Evolutionary conservation across 2,113 vertebrate genomes (phyloP).

Genomic region (Tympanuchus pallidicinctus): DNA sequence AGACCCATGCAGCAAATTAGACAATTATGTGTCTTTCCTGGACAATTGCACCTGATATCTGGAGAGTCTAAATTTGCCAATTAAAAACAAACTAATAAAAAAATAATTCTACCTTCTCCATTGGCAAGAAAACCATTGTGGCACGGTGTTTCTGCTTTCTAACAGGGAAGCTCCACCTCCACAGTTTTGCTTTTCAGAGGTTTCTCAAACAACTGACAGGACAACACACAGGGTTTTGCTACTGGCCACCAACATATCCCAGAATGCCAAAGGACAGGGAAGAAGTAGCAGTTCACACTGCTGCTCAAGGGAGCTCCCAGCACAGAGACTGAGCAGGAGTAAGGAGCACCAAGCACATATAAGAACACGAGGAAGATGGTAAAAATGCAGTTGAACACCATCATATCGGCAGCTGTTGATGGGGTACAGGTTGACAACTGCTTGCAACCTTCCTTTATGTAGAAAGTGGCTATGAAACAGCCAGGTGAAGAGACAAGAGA

Average conservation of each 20-base stretch:
- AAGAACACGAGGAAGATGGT: not conserved
- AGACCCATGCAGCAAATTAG: conserved; percentile 12
- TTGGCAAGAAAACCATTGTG: not conserved
- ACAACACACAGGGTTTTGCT: fast-evolving
- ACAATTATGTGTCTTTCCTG: not conserved
- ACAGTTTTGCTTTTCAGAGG: not conserved
- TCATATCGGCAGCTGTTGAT: not conserved
- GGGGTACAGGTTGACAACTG: not conserved
- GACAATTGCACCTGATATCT: not conserved
- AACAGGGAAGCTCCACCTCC: not conserved
- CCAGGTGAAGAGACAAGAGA: not conserved
- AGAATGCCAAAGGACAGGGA: not conserved
- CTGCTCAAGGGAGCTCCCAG: not conserved
- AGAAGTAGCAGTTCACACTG: fast-evolving
- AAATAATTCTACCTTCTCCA: not conserved
- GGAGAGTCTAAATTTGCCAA: not conserved
- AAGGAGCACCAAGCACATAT: fast-evolving
- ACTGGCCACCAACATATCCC: not conserved
- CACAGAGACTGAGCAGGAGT: not conserved
- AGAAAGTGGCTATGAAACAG: not conserved
- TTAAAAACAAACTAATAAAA: conserved; percentile 6
- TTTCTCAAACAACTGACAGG: not conserved
- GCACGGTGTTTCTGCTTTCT: not conserved
- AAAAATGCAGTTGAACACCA: not conserved
- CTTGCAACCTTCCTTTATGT: not conserved